A percentile compares a stretch with the other conserved stretches of the same genome.
Conservation (phyloP, 2,113 vertebrate genomes). For the Onychorhynchus coronatus region DNA sequence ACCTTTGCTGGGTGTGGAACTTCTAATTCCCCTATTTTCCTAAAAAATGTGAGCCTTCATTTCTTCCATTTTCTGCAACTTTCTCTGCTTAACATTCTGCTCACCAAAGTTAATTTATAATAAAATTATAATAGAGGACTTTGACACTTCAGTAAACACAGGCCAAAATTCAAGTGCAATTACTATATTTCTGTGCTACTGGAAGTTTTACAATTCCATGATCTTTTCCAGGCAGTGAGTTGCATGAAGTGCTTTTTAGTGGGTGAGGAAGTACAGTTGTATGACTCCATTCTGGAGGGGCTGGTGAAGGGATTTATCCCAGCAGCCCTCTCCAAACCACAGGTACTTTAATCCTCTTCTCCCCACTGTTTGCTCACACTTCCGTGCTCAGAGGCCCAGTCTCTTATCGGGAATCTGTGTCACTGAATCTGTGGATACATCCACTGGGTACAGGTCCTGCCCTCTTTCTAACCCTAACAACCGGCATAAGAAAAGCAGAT, state of each 20-base stretch:
- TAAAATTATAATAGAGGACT: not conserved
- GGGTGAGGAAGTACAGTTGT: not conserved
- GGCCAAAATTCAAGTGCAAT: not conserved
- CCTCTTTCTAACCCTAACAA: not conserved
- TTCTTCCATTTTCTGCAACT: not conserved
- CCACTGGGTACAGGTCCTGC: rapidly evolving
- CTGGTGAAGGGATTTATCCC: not conserved
- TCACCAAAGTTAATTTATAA: not conserved
- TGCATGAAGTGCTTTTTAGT: not conserved
- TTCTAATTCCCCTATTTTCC: not conserved
- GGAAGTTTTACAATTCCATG: not conserved
- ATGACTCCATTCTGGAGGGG: rapidly evolving
- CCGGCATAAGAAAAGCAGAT: not conserved
- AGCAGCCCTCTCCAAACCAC: not conserved
- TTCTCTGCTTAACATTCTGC: not conserved
- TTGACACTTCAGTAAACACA: not conserved
- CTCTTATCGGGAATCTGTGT: not conserved
- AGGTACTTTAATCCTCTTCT: not conserved
- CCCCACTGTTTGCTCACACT: too few relatives aligned
- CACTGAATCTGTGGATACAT: not conserved
- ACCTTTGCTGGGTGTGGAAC: not conserved
- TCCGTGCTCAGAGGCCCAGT: not conserved
- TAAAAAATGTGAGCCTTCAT: rapidly evolving
- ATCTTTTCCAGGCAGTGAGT: not conserved
- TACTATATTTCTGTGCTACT: not conserved